Evolutionary conservation across 2,888 invertebrate genomes (phyloP).

Genomic region (Periphyllus acericola): DNA sequence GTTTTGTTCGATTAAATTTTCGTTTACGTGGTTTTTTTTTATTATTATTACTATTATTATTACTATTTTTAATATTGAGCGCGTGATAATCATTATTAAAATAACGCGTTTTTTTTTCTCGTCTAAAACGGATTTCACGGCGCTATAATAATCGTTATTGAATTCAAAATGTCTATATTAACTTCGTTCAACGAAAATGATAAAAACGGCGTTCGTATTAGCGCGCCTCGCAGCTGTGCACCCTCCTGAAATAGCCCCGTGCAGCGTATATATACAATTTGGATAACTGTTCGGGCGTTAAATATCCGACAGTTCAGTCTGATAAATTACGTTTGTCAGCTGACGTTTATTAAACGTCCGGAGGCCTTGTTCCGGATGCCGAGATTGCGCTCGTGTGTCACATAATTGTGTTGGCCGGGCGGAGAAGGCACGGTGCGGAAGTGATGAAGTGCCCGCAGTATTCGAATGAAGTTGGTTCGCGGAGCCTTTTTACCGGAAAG

Average conservation of each 20-base stretch:
- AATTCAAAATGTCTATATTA: background rate
- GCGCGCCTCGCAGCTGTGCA: background rate
- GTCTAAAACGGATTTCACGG: background rate
- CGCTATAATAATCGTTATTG: background rate
- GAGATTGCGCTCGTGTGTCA: constrained; percentile 31
- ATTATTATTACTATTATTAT: background rate
- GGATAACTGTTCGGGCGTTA: constrained; percentile 4
- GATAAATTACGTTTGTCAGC: constrained; percentile 50
- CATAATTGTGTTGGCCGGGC: constrained; percentile 25
- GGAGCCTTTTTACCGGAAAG: constrained; percentile 31
- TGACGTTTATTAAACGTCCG: constrained; percentile 40
- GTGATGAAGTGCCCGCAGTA: constrained; percentile 46
- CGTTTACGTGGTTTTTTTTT: background rate
- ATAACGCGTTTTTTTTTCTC: too few species aligned
- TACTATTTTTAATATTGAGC: too few species aligned
- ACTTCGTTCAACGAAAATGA: background rate
- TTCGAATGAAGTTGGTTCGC: constrained; percentile 37
- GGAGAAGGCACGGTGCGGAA: constrained; percentile 16
- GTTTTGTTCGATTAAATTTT: background rate
- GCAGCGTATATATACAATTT: background rate
- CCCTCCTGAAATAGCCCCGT: background rate
- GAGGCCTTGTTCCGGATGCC: constrained; percentile 21
- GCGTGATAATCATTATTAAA: too few species aligned
- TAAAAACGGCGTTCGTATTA: background rate
- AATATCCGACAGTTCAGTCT: constrained; percentile 27